Conservation (phyloP, 2,888 invertebrate genomes). For the Folsomia candida region DNA sequence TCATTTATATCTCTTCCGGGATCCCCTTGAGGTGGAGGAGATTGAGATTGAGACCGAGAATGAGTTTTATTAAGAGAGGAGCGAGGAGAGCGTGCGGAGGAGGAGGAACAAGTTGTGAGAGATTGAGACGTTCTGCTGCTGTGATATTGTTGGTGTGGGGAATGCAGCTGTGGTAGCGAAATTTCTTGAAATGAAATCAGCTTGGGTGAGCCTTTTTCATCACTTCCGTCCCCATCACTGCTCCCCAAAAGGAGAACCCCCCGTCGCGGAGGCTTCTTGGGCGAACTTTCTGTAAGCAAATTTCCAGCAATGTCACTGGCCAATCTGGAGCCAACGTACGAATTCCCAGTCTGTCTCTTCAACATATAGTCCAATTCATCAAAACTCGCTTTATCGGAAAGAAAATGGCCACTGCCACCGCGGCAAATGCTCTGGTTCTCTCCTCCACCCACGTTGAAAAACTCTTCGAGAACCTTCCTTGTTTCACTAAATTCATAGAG, state of each 20-base stretch:
- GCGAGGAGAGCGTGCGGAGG: constrained; percentile 16
- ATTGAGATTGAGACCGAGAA: constrained; percentile 29
- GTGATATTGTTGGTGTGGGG: constrained; percentile 20
- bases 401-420: background rate
- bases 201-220: constrained; percentile 44
- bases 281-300: constrained; percentile 58
- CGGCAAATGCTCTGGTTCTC: constrained; percentile 15
- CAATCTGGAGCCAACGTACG: constrained; percentile 72
- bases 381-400: constrained; percentile 50
- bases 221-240: constrained; percentile 39
- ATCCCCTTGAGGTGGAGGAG: constrained; percentile 35
- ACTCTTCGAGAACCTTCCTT: constrained; percentile 85
- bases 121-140: constrained; percentile 14
- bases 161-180: constrained; percentile 53
- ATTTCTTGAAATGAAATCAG: constrained; percentile 51
- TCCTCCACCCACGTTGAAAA: constrained; percentile 65
- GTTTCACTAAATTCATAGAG: constrained; percentile 90
- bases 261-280: constrained; percentile 56
- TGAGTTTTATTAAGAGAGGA: constrained; percentile 21
- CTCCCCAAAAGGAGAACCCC: constrained; percentile 45
- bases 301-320: constrained; percentile 58
- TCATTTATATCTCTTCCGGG: constrained; percentile 52
- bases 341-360: constrained; percentile 69
- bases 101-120: constrained; percentile 52
- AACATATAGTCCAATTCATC: constrained; percentile 70